A percentile compares a stretch with the other conserved stretches of the same genome.
phyloP scores from a whole-genome alignment of 2,888 invertebrate genomes.

The Pyrrhosoma nymphula region DNA sequence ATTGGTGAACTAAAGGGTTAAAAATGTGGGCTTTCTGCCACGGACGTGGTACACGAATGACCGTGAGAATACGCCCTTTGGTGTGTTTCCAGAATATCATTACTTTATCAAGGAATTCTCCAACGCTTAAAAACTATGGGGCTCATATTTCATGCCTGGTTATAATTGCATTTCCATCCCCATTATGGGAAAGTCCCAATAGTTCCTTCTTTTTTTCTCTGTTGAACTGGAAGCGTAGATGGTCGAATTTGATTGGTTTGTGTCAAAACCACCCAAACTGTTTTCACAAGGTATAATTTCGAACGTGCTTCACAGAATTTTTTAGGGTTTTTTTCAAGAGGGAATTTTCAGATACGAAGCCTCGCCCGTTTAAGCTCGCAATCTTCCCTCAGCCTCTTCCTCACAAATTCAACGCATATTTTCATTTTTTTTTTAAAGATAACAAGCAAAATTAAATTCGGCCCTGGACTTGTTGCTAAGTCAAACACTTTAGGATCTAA shows the following conservation, averaged over 20 bases:
- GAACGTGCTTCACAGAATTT: neutral
- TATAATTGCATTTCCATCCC: too few species aligned
- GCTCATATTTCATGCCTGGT: neutral
- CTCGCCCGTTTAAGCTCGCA: neutral
- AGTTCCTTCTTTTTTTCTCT: neutral
- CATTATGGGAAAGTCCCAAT: too few species aligned
- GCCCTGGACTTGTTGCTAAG: too few species aligned
- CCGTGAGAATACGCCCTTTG: neutral
- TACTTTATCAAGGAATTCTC: neutral
- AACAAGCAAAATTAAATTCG: too few species aligned
- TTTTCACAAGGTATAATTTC: neutral
- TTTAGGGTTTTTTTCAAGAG: neutral
- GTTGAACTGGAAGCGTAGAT: neutral
- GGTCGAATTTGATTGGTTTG: neutral
- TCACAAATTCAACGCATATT: too few species aligned
- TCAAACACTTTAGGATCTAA: too few species aligned
- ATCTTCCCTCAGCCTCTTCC: neutral
- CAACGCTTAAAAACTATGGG: neutral
- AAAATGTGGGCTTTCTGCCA: neutral
- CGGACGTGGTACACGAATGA: neutral
- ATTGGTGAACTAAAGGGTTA: neutral
- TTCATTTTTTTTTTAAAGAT: too few species aligned
- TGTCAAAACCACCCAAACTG: neutral
- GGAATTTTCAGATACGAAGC: neutral
- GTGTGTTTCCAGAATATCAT: neutral